Conservation (phyloP, 2,888 invertebrate genomes). For the Torymus tubicola region DNA sequence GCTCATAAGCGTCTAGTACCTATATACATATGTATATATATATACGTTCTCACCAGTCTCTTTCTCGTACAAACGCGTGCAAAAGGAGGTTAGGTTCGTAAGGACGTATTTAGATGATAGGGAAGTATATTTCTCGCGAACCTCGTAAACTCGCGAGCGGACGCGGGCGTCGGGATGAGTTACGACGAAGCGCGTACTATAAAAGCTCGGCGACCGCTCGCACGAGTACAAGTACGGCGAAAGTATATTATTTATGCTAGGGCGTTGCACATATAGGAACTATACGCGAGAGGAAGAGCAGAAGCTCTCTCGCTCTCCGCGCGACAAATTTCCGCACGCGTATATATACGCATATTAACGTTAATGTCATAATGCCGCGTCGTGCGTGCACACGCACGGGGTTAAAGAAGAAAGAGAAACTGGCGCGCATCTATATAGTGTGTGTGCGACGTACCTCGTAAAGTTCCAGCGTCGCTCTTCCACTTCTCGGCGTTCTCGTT, state of each 20-base stretch:
- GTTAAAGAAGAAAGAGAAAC: background rate
- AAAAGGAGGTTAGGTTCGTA: constrained; percentile 15
- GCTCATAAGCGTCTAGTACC: no score
- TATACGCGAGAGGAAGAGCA: background rate
- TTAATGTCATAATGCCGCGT: background rate
- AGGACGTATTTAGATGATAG: constrained; percentile 53
- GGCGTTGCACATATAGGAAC: constrained; percentile 7
- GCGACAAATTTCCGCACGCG: constrained; percentile 1
- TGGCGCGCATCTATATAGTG: background rate
- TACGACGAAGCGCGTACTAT: constrained; percentile 45
- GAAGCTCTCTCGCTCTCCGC: constrained; percentile 12
- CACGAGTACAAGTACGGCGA: constrained; percentile 20
- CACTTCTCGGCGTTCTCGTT: no score
- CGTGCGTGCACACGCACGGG: no score
- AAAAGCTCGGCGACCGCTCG: constrained; percentile 35
- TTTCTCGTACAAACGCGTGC: no score
- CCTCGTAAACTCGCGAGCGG: constrained; percentile 59
- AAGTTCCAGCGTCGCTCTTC: constrained; percentile 19
- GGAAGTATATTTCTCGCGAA: constrained; percentile 60
- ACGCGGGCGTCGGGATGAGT: constrained; percentile 49
- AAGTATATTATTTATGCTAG: constrained; percentile 39
- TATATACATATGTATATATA: no score
- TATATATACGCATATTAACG: background rate
- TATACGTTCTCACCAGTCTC: no score
- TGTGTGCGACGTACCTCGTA: constrained; percentile 6